A percentile compares a stretch with the other conserved stretches of the same genome.
These are phyloP conservation scores for Pammene aurita DNA, from an alignment of 2,888 invertebrate genomes.

Conservation along the genomic window DNA sequence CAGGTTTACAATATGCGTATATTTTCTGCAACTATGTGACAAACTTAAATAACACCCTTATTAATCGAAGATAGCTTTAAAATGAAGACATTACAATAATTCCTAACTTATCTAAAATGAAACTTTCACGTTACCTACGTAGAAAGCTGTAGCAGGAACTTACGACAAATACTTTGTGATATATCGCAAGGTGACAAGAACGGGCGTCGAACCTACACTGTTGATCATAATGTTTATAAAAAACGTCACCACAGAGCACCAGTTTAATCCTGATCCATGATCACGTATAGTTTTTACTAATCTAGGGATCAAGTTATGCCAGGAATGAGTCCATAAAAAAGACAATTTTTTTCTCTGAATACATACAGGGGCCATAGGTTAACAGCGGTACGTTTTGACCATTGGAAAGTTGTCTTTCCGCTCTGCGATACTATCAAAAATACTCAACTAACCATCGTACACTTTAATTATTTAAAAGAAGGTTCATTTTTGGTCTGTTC, in stretches of 20 bases:
- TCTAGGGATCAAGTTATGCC: neutral
- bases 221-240: neutral
- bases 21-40: neutral
- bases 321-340: neutral
- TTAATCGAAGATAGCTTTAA: neutral
- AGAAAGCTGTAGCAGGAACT: slow-evolving; percentile 28
- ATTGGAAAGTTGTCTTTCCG: slow-evolving; percentile 66
- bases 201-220: slow-evolving; percentile 43
- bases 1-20: too few species aligned
- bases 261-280: neutral
- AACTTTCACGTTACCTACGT: slow-evolving; percentile 33
- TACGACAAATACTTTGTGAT: slow-evolving; percentile 29
- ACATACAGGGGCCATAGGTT: slow-evolving; percentile 49
- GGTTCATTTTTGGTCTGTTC: neutral
- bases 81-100: slow-evolving; percentile 14
- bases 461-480: neutral
- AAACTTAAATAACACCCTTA: neutral
- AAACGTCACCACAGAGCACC: neutral
- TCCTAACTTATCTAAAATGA: slow-evolving; percentile 31
- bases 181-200: slow-evolving; percentile 32
- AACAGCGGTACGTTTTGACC: slow-evolving; percentile 44
- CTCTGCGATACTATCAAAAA: slow-evolving; percentile 44
- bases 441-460: neutral
- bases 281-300: neutral
- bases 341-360: neutral